Conservation (phyloP, 2,113 vertebrate species). For the Theristicus caerulescens region DNA sequence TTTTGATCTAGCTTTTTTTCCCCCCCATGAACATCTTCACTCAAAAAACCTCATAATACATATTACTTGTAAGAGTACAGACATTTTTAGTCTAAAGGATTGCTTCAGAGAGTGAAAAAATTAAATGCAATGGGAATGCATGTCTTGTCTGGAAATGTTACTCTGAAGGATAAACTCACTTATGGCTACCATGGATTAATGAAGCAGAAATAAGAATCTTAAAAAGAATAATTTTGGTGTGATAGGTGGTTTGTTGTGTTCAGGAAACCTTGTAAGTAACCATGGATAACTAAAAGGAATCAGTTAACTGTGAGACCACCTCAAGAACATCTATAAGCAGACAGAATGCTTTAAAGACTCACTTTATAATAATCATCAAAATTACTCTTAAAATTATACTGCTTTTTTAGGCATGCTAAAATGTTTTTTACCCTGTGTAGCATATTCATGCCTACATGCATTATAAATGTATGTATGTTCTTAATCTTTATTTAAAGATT, state of each 20-base stretch:
- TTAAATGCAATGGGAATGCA: background rate
- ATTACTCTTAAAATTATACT: background rate
- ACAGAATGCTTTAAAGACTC: background rate
- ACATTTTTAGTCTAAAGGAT: background rate
- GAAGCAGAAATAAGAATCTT: background rate
- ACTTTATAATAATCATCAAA: background rate
- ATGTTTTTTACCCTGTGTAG: background rate
- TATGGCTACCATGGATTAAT: background rate
- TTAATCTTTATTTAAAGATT: background rate
- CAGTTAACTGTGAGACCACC: background rate
- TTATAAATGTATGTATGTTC: background rate
- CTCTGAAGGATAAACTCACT: background rate
- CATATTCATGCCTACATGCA: background rate
- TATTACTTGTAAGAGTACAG: background rate
- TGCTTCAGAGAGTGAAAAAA: background rate
- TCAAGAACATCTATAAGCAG: background rate
- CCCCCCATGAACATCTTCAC: background rate
- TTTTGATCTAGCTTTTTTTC: conserved; percentile 6
- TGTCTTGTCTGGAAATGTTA: background rate
- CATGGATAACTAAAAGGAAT: background rate
- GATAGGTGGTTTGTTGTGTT: background rate
- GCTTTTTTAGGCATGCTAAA: background rate
- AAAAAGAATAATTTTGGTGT: background rate
- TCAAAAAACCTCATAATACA: background rate
- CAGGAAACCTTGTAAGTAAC: background rate